Evolutionary conservation across 2,888 invertebrate species (phyloP).

Genomic region (Mylabris sibirica): DNA sequence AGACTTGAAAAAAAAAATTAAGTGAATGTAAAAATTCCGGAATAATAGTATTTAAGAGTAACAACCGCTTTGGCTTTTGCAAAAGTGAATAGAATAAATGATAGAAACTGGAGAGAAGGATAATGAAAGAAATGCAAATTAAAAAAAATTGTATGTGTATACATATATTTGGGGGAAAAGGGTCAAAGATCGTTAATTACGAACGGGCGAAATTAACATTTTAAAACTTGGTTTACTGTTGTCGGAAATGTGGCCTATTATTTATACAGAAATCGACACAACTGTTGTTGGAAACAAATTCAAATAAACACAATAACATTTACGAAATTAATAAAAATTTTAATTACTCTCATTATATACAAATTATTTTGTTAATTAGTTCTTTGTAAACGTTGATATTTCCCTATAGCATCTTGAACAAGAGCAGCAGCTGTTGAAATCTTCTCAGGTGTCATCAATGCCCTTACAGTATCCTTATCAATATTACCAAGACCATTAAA

Average conservation of each 20-base stretch:
- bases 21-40: background rate
- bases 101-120: background rate
- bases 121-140: background rate
- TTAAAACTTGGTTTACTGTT: slow-evolving; percentile 13
- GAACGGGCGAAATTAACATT: slow-evolving; percentile 18
- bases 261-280: slow-evolving; percentile 12
- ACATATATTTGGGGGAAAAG: background rate
- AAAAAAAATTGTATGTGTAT: too few relatives aligned
- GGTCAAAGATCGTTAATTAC: slow-evolving; percentile 18
- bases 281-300: background rate
- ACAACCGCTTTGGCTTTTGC: background rate
- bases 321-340: too few relatives aligned
- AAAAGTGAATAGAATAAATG: background rate
- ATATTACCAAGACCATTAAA: slow-evolving; percentile 60
- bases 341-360: background rate
- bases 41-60: background rate
- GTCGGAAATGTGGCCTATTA: slow-evolving; percentile 4
- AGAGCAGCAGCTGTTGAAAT: slow-evolving; percentile 68
- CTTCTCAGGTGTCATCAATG: slow-evolving; percentile 67
- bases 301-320: too few relatives aligned
- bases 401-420: slow-evolving; percentile 69
- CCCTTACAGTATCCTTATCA: slow-evolving; percentile 64
- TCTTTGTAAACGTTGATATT: slow-evolving; percentile 62
- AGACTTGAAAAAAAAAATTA: too few relatives aligned
- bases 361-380: slow-evolving; percentile 27